Percentiles rank a stretch among this genome's conserved stretches.
Evolutionary conservation across 2,113 vertebrate genomes (phyloP).

Genomic region (Trinectes maculatus): DNA sequence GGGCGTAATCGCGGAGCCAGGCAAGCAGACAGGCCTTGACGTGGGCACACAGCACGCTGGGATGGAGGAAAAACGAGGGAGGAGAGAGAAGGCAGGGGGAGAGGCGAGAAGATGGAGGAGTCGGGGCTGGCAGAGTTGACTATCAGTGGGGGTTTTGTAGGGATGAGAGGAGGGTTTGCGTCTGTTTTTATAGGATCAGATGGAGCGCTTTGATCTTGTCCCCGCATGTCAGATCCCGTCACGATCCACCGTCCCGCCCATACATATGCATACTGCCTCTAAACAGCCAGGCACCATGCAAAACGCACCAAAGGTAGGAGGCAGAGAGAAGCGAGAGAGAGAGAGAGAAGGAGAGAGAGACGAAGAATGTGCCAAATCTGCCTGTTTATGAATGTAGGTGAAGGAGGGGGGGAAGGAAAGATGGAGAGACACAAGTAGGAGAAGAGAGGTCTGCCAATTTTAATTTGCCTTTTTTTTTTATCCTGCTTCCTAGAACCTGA

Average conservation of each 20-base stretch:
- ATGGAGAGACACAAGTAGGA: conserved; percentile 15
- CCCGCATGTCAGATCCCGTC: conserved; percentile 78
- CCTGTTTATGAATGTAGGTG: conserved; percentile 22
- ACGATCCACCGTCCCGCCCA: conserved; percentile 77
- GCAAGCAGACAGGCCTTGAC: conserved; percentile 65
- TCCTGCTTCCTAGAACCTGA: conserved; percentile 13
- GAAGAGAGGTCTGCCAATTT: conserved; percentile 28
- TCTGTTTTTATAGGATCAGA: conserved; percentile 82
- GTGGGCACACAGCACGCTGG: conserved; percentile 54
- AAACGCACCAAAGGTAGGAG: conserved; percentile 56
- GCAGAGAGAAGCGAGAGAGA: conserved; percentile 32
- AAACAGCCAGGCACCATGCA: conserved; percentile 74
- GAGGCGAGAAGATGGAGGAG: conserved; percentile 73
- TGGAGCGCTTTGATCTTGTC: conserved; percentile 82
- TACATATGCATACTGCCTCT: conserved; percentile 79
- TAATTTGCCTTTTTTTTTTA: conserved; percentile 9
- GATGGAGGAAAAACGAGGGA: conserved; percentile 52
- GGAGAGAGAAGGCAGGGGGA: conserved; percentile 40
- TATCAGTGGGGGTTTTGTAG: conserved; percentile 78
- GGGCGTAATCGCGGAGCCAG: conserved; percentile 72
- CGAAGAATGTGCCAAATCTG: conserved; percentile 22
- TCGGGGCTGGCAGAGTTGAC: conserved; percentile 70
- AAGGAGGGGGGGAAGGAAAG: conserved; percentile 24
- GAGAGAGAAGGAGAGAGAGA: conserved; percentile 25
- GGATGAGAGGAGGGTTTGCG: conserved; percentile 79